These are phyloP conservation scores for Tyto alba DNA, from an alignment of 2,113 vertebrate species.

Conservation along the genomic window DNA sequence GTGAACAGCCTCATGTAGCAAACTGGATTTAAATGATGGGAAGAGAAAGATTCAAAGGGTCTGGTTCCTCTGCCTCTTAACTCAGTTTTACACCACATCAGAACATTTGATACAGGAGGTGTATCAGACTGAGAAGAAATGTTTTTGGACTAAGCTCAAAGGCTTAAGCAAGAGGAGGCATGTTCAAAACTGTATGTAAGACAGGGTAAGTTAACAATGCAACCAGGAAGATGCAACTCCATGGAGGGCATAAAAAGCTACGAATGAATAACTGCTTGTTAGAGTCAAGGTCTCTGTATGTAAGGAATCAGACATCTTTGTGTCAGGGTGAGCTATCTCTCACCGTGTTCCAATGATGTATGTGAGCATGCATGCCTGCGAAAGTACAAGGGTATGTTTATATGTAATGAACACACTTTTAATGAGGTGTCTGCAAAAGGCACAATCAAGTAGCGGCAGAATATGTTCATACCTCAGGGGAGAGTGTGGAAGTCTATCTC, in stretches of 20 bases:
- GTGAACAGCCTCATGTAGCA: background rate
- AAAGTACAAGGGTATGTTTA: background rate
- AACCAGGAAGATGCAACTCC: background rate
- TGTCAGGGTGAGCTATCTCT: background rate
- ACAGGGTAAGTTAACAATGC: background rate
- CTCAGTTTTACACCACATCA: background rate
- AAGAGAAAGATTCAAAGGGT: background rate
- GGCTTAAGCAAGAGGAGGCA: background rate
- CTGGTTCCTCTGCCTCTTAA: background rate
- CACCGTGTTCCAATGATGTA: background rate
- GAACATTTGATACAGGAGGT: background rate
- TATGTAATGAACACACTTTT: background rate
- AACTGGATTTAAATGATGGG: background rate
- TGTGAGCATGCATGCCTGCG: background rate
- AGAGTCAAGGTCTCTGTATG: background rate
- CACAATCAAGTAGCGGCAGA: background rate
- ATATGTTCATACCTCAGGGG: background rate
- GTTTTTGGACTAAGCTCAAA: background rate
- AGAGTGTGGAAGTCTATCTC: background rate
- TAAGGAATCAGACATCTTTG: background rate
- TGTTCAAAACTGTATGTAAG: background rate
- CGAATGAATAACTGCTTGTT: background rate
- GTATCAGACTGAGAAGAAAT: background rate
- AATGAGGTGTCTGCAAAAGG: constrained; percentile 42
- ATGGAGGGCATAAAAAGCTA: background rate